Evolutionary conservation across 2,888 invertebrate species (phyloP).

Genomic region (Falcaria lacertinaria): DNA sequence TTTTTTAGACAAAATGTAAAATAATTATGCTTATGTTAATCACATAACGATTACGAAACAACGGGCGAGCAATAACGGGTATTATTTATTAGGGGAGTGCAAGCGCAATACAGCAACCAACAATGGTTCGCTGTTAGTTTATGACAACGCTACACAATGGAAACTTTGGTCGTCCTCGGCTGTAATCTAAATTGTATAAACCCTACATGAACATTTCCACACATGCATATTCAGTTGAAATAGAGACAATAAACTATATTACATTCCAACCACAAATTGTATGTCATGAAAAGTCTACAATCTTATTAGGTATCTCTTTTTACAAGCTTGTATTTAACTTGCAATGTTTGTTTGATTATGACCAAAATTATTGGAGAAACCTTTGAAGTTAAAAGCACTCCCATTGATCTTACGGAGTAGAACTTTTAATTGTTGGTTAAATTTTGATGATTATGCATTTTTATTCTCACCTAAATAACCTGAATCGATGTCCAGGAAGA

Average conservation of each 20-base stretch:
- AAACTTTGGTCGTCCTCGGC: constrained; percentile 44
- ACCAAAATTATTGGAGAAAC: too few relatives aligned
- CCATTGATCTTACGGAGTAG: too few relatives aligned
- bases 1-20: not conserved
- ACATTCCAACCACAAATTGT: too few relatives aligned
- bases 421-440: too few relatives aligned
- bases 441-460: too few relatives aligned
- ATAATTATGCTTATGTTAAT: not conserved
- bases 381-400: too few relatives aligned
- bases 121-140: constrained; percentile 50
- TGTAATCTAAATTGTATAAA: constrained; percentile 29
- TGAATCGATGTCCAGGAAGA: too few relatives aligned
- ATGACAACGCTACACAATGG: constrained; percentile 39
- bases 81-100: constrained; percentile 23
- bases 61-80: constrained; percentile 25
- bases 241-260: not conserved
- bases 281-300: too few relatives aligned
- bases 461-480: too few relatives aligned
- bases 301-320: too few relatives aligned
- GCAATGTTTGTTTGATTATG: too few relatives aligned
- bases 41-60: constrained; percentile 10
- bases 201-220: constrained; percentile 16
- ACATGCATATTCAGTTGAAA: constrained; percentile 2
- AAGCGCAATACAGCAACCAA: constrained; percentile 25
- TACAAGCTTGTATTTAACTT: too few relatives aligned